phyloP scores from a whole-genome alignment of 2,797 vertebrate species.

The Synanceia verrucosa region DNA sequence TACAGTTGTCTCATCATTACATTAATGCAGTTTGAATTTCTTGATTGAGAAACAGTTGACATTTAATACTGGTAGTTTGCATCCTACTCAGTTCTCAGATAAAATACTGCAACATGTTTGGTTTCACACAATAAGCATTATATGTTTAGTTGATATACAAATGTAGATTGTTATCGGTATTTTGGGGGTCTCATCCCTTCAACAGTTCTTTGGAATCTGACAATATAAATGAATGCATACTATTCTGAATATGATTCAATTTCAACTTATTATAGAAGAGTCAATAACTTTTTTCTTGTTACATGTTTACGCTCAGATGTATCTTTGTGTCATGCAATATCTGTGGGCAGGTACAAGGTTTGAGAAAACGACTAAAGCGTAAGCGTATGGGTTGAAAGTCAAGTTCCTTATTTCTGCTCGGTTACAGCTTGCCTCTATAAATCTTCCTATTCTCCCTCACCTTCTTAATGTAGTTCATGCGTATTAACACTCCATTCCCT shows the following conservation, averaged over 20 bases:
- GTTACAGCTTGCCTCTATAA: background rate
- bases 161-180: background rate
- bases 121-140: background rate
- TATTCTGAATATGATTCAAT: background rate
- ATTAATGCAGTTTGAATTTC: background rate
- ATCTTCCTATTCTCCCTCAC: constrained; percentile 70
- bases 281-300: rapidly evolving
- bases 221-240: background rate
- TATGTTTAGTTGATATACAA: background rate
- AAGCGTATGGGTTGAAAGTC: background rate
- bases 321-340: background rate
- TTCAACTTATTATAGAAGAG: background rate
- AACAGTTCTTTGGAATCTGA: background rate
- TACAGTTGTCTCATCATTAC: background rate
- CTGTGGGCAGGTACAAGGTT: background rate
- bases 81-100: background rate
- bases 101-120: background rate
- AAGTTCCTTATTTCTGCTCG: constrained; percentile 65
- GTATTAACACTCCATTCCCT: constrained; percentile 88
- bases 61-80: background rate
- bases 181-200: background rate
- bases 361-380: background rate
- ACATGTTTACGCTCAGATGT: background rate
- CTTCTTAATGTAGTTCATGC: constrained; percentile 95
- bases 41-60: background rate